Base-by-base conservation (phyloP, 1,140 invertebrate species). In the Diachasmimorpha longicaudata region DNA sequence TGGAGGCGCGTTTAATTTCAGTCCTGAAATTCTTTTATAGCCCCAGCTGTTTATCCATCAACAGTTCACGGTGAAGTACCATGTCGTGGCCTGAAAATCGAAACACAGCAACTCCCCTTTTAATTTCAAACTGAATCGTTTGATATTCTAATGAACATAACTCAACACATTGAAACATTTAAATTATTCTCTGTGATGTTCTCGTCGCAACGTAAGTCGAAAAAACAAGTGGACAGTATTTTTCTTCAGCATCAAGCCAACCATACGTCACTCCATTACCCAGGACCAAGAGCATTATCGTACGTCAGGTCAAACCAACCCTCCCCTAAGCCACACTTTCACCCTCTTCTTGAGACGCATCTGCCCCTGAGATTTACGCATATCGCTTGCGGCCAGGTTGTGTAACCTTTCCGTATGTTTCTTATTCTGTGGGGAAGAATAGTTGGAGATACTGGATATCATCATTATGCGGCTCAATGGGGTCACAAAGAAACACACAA, bases 261-360 rank as follows among this genome's bases (percentile, higher is more conserved):
- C 37, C n/a, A 58, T 44, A 19, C 52, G 16, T 48, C 83, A 81
- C 82, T 80, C 83, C 83, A 84, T 87, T 85, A 85, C 79, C 78
- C 82, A 79, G 23, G 58, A 66, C 52, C 80, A 52, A 52, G 75
- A 82, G 81, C 81, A 85, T 85, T 85, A 85, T 85, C 84, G 83
- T 84, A 83, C 77, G 82, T 86, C 83, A 85, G 81, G 72, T 80
- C 82, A 83, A 86, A 87, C 81, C 83, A 86, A 87, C 81, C 84
- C 78, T 81, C 67, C 39, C 77, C 16, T 6, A 78, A 67, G 74
- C 48, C 44, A 36, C 67, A 42, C 46, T 4, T 9, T 74, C 23
- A 21, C 23, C 23, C 23, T 58, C 23, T 6, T 2, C 31, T 36
- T 6, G 19, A 25, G 31, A 31, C 55, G 31, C 58, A 36, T 66